These are phyloP conservation scores for Tragopan temminckii DNA, from an alignment of 2,797 vertebrate species.

Conservation along the genomic window DNA sequence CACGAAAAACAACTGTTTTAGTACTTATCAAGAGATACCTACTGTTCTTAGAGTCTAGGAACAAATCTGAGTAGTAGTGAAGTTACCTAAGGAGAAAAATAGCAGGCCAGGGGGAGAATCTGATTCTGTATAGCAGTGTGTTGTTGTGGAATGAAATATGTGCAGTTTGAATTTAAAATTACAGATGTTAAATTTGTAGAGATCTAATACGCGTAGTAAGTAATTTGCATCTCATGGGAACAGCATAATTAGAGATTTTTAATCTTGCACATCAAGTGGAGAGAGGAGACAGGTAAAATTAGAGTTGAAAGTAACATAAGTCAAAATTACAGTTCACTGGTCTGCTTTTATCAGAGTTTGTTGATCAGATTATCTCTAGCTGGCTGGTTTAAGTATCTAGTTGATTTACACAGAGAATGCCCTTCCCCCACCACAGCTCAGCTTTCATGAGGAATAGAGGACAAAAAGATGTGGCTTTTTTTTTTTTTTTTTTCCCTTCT, in stretches of 20 bases:
- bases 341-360: not conserved
- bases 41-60: not conserved
- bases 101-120: not conserved
- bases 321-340: not conserved
- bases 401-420: slow-evolving; percentile 16
- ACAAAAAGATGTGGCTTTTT: slow-evolving; percentile 71
- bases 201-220: not conserved
- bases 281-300: not conserved
- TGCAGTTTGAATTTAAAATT: not conserved
- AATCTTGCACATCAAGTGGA: accelerated
- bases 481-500: slow-evolving; percentile 51
- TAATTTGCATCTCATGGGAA: not conserved
- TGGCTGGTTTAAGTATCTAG: slow-evolving; percentile 28
- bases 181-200: not conserved
- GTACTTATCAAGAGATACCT: not conserved
- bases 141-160: not conserved
- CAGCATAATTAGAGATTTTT: not conserved
- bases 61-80: not conserved
- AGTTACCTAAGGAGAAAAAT: not conserved
- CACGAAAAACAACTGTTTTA: not conserved
- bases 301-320: not conserved
- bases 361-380: slow-evolving; percentile 49
- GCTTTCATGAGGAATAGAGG: slow-evolving; percentile 54
- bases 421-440: slow-evolving; percentile 49
- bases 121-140: not conserved